A percentile compares a stretch with the other conserved stretches of the same genome.
Evolutionary conservation across 2,797 vertebrate genomes (phyloP).

Genomic region (Cheirogaleus major): DNA sequence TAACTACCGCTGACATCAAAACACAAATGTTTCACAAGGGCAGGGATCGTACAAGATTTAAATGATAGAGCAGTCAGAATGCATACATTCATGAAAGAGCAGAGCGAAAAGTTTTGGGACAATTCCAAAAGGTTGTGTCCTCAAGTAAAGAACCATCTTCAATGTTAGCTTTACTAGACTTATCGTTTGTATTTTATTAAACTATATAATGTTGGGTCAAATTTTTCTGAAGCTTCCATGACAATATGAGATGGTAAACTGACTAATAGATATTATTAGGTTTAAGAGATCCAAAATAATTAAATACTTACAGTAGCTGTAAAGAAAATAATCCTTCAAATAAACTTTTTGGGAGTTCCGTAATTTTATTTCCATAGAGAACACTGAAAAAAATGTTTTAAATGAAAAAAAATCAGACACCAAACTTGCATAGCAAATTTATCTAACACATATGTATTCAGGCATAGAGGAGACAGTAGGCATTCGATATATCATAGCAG

Average conservation of each 20-base stretch:
- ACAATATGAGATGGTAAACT: not conserved
- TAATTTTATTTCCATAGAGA: slow-evolving; percentile 99
- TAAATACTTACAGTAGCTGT: slow-evolving; percentile 95
- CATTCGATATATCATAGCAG: not conserved
- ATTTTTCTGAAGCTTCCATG: not conserved
- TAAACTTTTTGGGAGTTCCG: slow-evolving; percentile 96
- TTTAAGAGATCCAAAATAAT: slow-evolving; percentile 40
- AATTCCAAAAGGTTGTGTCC: not conserved
- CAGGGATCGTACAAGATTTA: not conserved
- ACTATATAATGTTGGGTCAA: not conserved
- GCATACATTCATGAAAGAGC: not conserved
- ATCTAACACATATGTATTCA: not conserved
- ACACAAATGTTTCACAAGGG: not conserved
- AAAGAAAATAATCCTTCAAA: slow-evolving; percentile 97
- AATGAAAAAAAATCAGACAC: slow-evolving; percentile 33
- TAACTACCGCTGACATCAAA: slow-evolving; percentile 19
- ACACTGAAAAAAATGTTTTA: slow-evolving; percentile 88
- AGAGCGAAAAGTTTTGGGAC: not conserved
- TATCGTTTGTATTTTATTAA: slow-evolving; percentile 19
- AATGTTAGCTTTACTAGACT: not conserved
- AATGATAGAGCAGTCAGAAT: not conserved
- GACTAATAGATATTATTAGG: not conserved
- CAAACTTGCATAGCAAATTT: not conserved
- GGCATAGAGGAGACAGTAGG: not conserved
- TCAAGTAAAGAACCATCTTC: not conserved